These are phyloP conservation scores for Eupeodes corollae DNA, from an alignment of 1,140 invertebrate species.

Conservation along the genomic window DNA sequence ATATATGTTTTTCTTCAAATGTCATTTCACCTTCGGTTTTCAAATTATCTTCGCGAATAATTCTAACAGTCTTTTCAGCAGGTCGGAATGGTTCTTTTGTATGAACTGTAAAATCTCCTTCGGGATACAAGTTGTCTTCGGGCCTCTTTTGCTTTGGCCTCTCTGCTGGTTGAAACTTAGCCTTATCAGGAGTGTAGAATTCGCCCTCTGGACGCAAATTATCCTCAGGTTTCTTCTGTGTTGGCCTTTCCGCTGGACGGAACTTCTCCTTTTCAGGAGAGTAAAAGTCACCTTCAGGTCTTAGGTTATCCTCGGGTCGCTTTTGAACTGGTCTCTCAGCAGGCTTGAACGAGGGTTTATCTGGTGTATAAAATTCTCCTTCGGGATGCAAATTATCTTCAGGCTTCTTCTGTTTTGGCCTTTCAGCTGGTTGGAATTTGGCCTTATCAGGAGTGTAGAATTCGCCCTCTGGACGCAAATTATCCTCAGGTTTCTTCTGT, in stretches of 20 bases:
- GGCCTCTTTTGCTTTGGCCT: slow-evolving; percentile 38
- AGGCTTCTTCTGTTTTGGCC: slow-evolving; percentile 38
- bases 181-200: slow-evolving; percentile 47
- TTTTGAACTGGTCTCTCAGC: slow-evolving; percentile 44
- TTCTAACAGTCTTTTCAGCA: slow-evolving; percentile 34
- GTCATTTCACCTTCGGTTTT: slow-evolving; percentile 44
- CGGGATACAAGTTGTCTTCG: slow-evolving; percentile 43
- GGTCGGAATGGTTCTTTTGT: slow-evolving; percentile 36
- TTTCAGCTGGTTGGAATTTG: slow-evolving; percentile 40
- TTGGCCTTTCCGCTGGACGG: slow-evolving; percentile 31
- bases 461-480: slow-evolving; percentile 46
- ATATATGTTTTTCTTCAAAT: slow-evolving; percentile 29
- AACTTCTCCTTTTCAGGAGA: slow-evolving; percentile 38
- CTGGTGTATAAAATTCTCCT: slow-evolving; percentile 45
- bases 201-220: slow-evolving; percentile 54
- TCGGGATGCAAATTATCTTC: slow-evolving; percentile 48
- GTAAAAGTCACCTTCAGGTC: slow-evolving; percentile 45
- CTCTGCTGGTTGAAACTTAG: slow-evolving; percentile 42
- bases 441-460: slow-evolving; percentile 41
- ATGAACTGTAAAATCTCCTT: slow-evolving; percentile 47
- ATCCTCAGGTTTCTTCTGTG: slow-evolving; percentile 40
- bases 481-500: slow-evolving; percentile 45
- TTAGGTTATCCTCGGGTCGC: slow-evolving; percentile 48
- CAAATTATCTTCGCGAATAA: slow-evolving; percentile 42
- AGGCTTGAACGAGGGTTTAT: slow-evolving; percentile 35